A percentile compares a stretch with the other conserved stretches of the same genome.
Conservation (phyloP, 2,888 invertebrate genomes). For the Orthosia incerta region DNA sequence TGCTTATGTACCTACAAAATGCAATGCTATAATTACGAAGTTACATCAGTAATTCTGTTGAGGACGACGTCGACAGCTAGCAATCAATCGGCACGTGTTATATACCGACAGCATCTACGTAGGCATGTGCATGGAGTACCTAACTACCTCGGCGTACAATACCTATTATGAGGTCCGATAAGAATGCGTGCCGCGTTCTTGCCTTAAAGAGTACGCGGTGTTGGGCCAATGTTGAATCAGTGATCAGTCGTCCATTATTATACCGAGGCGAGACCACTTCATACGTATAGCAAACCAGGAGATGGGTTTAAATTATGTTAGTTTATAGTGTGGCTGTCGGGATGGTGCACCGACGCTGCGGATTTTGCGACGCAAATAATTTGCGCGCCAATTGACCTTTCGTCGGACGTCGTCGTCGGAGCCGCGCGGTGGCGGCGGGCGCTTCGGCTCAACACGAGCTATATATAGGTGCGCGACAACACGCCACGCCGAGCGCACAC, state of each 20-base stretch:
- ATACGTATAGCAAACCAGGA: slow-evolving; percentile 50
- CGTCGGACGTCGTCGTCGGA: slow-evolving; percentile 85
- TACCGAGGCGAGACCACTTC: slow-evolving; percentile 40
- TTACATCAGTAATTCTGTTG: slow-evolving; percentile 48
- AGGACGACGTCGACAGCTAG: slow-evolving; percentile 45
- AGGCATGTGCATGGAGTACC: slow-evolving; percentile 39
- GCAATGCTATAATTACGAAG: slow-evolving; percentile 34
- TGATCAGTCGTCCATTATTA: slow-evolving; percentile 56
- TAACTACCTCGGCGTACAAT: slow-evolving; percentile 58
- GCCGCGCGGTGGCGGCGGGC: slow-evolving; percentile 78
- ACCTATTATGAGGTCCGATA: slow-evolving; percentile 74
- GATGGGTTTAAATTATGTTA: slow-evolving; percentile 64
- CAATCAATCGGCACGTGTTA: slow-evolving; percentile 54
- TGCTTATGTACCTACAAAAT: not conserved
- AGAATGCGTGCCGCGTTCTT: slow-evolving; percentile 74
- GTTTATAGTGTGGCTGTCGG: slow-evolving; percentile 69
- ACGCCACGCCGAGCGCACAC: slow-evolving; percentile 83
- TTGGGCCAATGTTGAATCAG: slow-evolving; percentile 60
- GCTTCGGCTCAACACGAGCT: slow-evolving; percentile 87
- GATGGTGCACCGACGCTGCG: slow-evolving; percentile 83
- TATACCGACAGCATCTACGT: slow-evolving; percentile 31
- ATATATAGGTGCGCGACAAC: slow-evolving; percentile 89
- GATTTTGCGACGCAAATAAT: slow-evolving; percentile 91
- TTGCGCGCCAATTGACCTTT: slow-evolving; percentile 91
- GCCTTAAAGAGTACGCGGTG: slow-evolving; percentile 67